These are phyloP conservation scores for Lathronympha strigana DNA, from an alignment of 2,888 invertebrate genomes.

Conservation along the genomic window DNA sequence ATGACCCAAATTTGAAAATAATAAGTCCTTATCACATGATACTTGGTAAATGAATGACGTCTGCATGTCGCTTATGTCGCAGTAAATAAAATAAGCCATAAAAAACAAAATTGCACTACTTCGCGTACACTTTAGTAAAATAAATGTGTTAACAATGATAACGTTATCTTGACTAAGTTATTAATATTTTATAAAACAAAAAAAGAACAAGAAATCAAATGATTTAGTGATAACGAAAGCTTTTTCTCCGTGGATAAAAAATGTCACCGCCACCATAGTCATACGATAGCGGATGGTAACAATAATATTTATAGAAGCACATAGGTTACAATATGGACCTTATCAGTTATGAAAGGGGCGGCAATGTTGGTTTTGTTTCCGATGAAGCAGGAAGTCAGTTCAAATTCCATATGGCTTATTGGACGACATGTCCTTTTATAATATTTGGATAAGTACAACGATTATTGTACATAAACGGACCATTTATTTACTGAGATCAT, in stretches of 20 bases:
- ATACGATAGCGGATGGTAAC: background rate
- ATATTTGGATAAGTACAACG: background rate
- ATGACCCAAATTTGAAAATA: conserved; percentile 33
- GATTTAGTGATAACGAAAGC: no score
- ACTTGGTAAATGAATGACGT: background rate
- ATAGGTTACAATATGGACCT: background rate
- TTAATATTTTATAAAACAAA: no score
- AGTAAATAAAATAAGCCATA: background rate
- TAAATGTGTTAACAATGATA: no score
- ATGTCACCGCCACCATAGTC: background rate
- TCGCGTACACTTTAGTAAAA: no score
- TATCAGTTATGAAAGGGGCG: background rate
- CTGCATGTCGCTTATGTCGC: background rate
- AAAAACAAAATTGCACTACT: no score
- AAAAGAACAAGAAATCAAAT: no score
- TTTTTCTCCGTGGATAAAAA: no score
- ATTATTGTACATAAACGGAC: background rate
- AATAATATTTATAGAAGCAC: background rate
- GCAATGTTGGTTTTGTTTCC: conserved; percentile 7
- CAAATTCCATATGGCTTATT: background rate
- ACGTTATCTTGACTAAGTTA: no score
- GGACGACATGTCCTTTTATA: background rate
- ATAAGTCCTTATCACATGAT: conserved; percentile 24
- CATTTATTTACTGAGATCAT: background rate
- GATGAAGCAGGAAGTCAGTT: conserved; percentile 2